These are phyloP conservation scores for Xiphias gladius DNA, from an alignment of 2,113 vertebrate genomes.

Conservation along the genomic window DNA sequence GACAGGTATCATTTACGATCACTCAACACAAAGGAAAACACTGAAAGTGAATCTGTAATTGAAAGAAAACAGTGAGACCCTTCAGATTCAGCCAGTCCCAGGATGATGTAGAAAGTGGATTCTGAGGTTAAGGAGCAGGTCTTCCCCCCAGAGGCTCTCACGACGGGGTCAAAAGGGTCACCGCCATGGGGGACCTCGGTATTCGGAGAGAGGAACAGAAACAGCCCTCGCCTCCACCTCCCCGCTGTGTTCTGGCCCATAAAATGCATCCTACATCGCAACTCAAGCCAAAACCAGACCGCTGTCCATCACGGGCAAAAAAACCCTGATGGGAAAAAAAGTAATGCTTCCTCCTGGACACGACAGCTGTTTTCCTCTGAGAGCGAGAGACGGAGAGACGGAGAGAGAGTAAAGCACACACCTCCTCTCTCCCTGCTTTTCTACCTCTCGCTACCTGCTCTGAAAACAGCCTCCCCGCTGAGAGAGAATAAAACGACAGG, in stretches of 20 bases:
- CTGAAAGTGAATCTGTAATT: constrained; percentile 34
- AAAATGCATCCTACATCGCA: constrained; percentile 91
- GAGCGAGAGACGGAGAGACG: constrained; percentile 57
- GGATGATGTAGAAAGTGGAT: constrained; percentile 5
- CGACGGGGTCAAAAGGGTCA: constrained; percentile 81
- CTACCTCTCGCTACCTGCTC: not conserved
- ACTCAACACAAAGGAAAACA: constrained; percentile 28
- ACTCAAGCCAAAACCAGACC: constrained; percentile 86
- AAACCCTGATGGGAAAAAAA: constrained; percentile 89
- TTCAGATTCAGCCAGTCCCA: not conserved
- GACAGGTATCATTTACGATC: constrained; percentile 19
- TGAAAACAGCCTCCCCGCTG: not conserved
- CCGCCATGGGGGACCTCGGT: constrained; percentile 83
- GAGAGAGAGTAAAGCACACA: constrained; percentile 61
- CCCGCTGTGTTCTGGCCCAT: constrained; percentile 87
- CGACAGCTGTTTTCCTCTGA: constrained; percentile 92
- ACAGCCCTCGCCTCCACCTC: constrained; percentile 72
- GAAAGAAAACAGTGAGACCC: constrained; percentile 51
- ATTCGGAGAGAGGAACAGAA: constrained; percentile 81
- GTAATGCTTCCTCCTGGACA: constrained; percentile 88
- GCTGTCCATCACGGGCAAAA: constrained; percentile 85
- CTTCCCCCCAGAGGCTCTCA: constrained; percentile 85
- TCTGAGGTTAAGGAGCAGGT: constrained; percentile 83
- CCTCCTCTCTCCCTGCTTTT: constrained; percentile 18
- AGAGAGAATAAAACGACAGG: not conserved